phyloP scores from a whole-genome alignment of 2,113 vertebrate genomes.

The Upupa epops region DNA sequence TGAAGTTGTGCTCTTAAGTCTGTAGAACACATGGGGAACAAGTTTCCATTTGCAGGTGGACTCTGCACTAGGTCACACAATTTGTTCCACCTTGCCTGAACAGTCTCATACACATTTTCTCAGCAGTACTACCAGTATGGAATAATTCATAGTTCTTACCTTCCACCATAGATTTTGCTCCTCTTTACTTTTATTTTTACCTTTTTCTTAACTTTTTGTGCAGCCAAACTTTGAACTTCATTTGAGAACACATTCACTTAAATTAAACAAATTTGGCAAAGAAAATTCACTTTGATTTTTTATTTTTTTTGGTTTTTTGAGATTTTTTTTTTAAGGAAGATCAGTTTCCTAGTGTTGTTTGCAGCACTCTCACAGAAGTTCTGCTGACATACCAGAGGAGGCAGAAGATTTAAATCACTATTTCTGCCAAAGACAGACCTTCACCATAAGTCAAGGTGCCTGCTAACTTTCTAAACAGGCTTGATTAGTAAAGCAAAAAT shows the following conservation, averaged over 20 bases:
- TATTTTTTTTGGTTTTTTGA: background rate
- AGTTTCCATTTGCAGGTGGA: background rate
- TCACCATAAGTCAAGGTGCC: conserved; percentile 57
- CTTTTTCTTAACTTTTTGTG: background rate
- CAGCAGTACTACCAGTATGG: background rate
- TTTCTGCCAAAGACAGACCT: conserved; percentile 22
- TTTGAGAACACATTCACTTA: background rate
- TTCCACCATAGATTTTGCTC: background rate
- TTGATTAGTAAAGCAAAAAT: conserved; percentile 49
- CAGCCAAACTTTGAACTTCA: background rate
- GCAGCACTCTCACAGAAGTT: background rate
- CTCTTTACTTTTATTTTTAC: background rate
- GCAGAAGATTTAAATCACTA: background rate
- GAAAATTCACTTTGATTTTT: background rate
- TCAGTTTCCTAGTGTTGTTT: background rate
- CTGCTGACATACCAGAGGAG: background rate
- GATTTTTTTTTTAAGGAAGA: background rate
- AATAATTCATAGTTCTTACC: background rate
- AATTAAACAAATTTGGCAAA: too few relatives aligned
- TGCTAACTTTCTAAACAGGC: conserved; percentile 49
- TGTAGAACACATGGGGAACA: background rate
- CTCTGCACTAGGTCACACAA: background rate
- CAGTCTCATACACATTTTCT: background rate
- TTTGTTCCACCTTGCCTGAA: background rate
- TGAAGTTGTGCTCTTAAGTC: background rate